Percentiles rank a stretch among this genome's conserved stretches.
Conservation (phyloP, 2,113 vertebrate genomes). For the Mellivora capensis region DNA sequence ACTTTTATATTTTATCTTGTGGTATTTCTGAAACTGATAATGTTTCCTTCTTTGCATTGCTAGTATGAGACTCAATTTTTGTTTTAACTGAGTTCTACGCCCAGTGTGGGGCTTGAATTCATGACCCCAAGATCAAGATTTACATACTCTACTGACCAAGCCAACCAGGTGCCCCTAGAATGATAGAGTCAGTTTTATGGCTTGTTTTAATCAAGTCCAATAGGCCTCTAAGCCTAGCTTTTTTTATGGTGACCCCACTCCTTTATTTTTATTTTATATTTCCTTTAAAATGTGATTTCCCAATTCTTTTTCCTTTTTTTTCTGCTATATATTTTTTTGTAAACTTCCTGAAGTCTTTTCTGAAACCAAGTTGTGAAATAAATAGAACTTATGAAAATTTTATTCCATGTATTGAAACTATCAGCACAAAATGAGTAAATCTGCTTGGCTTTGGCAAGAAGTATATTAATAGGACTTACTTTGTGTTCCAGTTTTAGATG, state of each 20-base stretch:
- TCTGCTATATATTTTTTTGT: neutral
- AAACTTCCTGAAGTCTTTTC: neutral
- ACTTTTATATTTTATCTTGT: neutral
- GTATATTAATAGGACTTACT: constrained; percentile 25
- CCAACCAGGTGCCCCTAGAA: neutral
- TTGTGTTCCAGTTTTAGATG: constrained; percentile 86
- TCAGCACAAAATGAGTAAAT: neutral
- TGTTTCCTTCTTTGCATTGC: neutral
- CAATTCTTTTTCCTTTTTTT: neutral
- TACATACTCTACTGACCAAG: neutral
- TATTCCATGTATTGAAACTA: neutral
- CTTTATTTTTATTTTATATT: neutral
- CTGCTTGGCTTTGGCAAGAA: neutral
- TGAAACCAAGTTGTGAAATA: constrained; percentile 21
- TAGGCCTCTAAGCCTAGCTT: neutral
- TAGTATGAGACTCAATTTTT: neutral
- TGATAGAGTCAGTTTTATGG: neutral
- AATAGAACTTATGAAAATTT: neutral
- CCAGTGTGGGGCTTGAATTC: neutral
- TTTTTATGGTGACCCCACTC: neutral
- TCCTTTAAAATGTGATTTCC: neutral
- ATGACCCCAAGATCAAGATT: neutral
- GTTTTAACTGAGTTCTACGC: neutral
- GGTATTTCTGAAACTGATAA: neutral
- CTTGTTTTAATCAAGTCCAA: neutral